Evolutionary conservation across 2,888 invertebrate genomes (phyloP), one percentile per base, ranked within the genome.

Genomic region (Hydroisotoma schaefferi): DNA sequence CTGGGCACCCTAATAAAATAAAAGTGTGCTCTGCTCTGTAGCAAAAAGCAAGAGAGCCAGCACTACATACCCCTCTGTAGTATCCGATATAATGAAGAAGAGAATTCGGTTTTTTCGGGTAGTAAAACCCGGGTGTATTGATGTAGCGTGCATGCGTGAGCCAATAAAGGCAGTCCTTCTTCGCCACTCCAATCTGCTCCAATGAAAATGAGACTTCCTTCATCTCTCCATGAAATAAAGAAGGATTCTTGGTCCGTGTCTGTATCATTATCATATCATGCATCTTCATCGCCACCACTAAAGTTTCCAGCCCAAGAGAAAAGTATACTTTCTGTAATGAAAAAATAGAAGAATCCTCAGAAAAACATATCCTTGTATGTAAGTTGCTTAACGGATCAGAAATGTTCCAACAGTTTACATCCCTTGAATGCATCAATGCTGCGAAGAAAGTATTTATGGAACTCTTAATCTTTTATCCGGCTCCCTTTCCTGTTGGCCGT

Each of bases 121-220:
- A 33, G 23, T 10, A 46, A 46, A 46, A 23, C 46, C 46, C 46
- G 20, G 20, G 40, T 40, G 5, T 46, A 43, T 43, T 23, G 22
- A 46, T 23, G 46, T 52, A 51, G 43, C 48, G 62, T 62, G 61
- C 66, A 66, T 66, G 66, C 66, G 66, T 66, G 66, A 63, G 59
- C 66, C 66, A 66, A 66, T 66, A 59, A 59, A 59, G 61, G 53
- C 55, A 56, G 55, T 59, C 52, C 47, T 22, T 43, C 29, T 52
- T 52, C 46, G 20, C 52, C 33, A 52, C 33, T 53, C 44, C 43
- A 48, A 43, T 52, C 46, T 40, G 43, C 43, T 52, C 57, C 57
- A 57, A 57, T 53, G 54, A 57, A 60, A 61, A 57, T 57, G 49
- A 61, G 49, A 61, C 49, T 53, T 6, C 18, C 15, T n/a, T n/a